Percentiles rank a stretch among this genome's conserved stretches.
phyloP scores from a whole-genome alignment of 2,888 invertebrate genomes.

The Hololepta plana region DNA sequence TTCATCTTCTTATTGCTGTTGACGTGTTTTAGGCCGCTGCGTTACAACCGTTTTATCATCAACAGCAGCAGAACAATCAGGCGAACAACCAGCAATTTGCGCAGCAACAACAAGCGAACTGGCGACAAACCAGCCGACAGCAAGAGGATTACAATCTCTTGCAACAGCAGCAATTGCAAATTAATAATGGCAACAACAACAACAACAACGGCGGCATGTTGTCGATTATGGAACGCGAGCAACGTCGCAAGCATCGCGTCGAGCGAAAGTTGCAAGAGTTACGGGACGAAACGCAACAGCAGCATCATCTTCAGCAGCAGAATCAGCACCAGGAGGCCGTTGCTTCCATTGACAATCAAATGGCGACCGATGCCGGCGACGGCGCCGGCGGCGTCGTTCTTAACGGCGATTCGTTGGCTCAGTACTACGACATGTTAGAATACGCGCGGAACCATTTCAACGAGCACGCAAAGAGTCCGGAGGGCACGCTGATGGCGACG shows the following conservation, averaged over 20 bases:
- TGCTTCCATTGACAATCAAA: too few species aligned
- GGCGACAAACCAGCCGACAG: too few species aligned
- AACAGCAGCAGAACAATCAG: too few species aligned
- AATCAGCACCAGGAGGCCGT: not conserved
- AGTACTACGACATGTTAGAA: conserved; percentile 72
- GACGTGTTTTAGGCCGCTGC: too few species aligned
- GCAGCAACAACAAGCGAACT: conserved; percentile 10
- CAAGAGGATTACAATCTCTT: too few species aligned
- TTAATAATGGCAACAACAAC: conserved; percentile 14
- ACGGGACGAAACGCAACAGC: conserved; percentile 37
- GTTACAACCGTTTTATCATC: too few species aligned
- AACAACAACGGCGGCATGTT: conserved; percentile 26
- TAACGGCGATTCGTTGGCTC: too few species aligned
- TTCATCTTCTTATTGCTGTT: too few species aligned
- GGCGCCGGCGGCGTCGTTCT: too few species aligned
- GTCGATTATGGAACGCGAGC: conserved; percentile 54
- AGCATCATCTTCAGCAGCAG: conserved; percentile 15
- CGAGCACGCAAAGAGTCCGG: conserved; percentile 67
- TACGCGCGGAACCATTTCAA: conserved; percentile 92
- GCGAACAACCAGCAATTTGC: too few species aligned
- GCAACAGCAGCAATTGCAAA: too few species aligned
- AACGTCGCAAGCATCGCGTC: conserved; percentile 66
- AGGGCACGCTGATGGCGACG: conserved; percentile 77
- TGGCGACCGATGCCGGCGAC: too few species aligned
- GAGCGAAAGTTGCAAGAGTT: conserved; percentile 73